These are phyloP conservation scores for Pegoplata infirma DNA, from an alignment of 2,888 invertebrate species.

Conservation along the genomic window DNA sequence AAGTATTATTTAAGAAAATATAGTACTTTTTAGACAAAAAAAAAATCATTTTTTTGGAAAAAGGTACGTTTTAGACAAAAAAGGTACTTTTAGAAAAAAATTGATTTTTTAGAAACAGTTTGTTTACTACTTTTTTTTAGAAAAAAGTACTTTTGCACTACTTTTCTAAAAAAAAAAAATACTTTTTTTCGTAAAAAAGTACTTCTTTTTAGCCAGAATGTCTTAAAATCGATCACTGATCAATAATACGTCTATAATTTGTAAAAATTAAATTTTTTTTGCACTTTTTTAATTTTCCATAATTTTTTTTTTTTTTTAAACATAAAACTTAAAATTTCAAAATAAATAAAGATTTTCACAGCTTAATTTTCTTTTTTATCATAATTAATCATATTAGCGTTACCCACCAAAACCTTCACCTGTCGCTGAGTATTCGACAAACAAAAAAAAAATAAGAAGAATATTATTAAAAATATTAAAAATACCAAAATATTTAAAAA, in stretches of 20 bases:
- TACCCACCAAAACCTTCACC: slow-evolving; percentile 53
- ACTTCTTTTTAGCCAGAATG: no score
- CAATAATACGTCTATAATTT: no score
- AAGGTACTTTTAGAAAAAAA: not conserved
- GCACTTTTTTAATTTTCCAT: no score
- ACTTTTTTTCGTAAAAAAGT: no score
- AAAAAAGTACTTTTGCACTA: no score
- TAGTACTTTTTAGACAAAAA: not conserved
- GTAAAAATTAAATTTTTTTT: no score
- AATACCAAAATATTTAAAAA: not conserved
- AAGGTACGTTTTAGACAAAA: not conserved
- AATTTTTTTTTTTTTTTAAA: no score
- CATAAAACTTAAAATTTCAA: not conserved
- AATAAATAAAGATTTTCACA: not conserved
- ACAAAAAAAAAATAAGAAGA: no score
- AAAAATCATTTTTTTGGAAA: not conserved
- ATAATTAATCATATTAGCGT: slow-evolving; percentile 42
- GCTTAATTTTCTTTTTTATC: not conserved
- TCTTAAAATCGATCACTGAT: no score
- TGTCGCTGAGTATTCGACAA: slow-evolving; percentile 40
- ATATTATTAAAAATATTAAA: not conserved
- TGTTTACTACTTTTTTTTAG: no score
- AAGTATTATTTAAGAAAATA: no score
- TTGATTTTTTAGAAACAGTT: not conserved
- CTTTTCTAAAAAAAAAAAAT: no score